These are phyloP conservation scores for Amphipyra berbera DNA, from an alignment of 2,888 invertebrate genomes.

Conservation along the genomic window DNA sequence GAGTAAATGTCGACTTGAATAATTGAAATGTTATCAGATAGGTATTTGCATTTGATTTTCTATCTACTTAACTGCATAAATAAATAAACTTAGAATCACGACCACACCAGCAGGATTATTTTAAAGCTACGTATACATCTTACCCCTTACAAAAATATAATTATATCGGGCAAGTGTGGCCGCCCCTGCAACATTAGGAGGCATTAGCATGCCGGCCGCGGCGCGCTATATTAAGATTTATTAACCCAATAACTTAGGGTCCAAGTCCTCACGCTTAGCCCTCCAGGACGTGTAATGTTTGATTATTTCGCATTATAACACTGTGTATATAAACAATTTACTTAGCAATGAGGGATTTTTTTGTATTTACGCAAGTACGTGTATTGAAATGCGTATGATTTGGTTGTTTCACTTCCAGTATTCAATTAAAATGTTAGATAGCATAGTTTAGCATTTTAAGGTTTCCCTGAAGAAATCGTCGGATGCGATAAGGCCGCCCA, in stretches of 20 bases:
- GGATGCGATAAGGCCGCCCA: too few species aligned
- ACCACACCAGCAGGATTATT: too few species aligned
- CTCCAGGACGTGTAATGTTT: slow-evolving; percentile 48
- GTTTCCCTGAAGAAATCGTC: too few species aligned
- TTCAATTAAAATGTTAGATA: too few species aligned
- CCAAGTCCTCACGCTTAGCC: slow-evolving; percentile 52
- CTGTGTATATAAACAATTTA: slow-evolving; percentile 16
- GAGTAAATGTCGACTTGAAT: not conserved
- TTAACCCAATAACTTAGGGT: slow-evolving; percentile 67
- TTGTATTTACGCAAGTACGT: not conserved
- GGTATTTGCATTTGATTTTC: not conserved
- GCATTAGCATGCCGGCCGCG: slow-evolving; percentile 66
- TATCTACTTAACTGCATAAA: too few species aligned
- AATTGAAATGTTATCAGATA: too few species aligned
- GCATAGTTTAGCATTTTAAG: too few species aligned
- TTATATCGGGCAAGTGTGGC: slow-evolving; percentile 47
- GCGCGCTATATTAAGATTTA: slow-evolving; percentile 71
- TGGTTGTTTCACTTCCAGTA: too few species aligned
- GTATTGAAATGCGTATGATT: too few species aligned
- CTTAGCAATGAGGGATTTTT: not conserved
- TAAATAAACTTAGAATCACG: not conserved
- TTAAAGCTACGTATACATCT: slow-evolving; percentile 7
- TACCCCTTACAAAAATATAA: slow-evolving; percentile 57
- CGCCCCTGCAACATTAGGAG: slow-evolving; percentile 67
- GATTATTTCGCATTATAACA: slow-evolving; percentile 43